These are phyloP conservation scores for Anastrepha ludens DNA, from an alignment of 1,140 invertebrate species.

Conservation along the genomic window DNA sequence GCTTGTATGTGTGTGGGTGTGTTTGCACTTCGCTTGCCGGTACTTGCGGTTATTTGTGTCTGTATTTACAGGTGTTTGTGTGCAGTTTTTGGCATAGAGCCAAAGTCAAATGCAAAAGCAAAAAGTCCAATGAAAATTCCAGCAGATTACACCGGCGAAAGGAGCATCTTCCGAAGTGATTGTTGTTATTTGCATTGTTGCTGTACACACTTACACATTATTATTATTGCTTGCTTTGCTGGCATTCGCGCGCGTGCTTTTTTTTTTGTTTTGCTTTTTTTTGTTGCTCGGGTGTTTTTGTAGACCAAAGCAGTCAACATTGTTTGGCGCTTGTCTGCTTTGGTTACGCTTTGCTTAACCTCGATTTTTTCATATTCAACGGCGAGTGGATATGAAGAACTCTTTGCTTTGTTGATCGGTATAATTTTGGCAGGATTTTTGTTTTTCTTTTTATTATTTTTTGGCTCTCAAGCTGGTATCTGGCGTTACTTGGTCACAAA, in stretches of 20 bases:
- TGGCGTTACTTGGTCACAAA: background rate
- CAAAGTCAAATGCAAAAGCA: conserved; percentile 48
- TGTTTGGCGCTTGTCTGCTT: conserved; percentile 44
- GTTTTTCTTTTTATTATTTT: background rate
- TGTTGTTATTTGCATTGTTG: conserved; percentile 42
- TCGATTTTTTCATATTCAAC: background rate
- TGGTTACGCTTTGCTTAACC: conserved; percentile 41
- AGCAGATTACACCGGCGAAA: conserved; percentile 36
- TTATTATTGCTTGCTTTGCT: conserved; percentile 41
- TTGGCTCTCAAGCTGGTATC: background rate
- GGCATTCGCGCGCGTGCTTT: background rate
- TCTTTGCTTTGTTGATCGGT: background rate
- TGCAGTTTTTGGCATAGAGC: conserved; percentile 36
- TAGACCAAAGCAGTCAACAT: conserved; percentile 39
- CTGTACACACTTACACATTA: conserved; percentile 18
- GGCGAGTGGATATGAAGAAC: background rate
- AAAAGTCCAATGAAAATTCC: conserved; percentile 7
- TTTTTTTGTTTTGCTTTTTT: background rate
- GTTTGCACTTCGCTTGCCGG: background rate
- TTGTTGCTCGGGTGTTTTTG: conserved; percentile 23
- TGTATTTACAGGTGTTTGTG: conserved; percentile 48
- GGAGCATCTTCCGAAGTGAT: background rate
- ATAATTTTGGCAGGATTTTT: conserved; percentile 3
- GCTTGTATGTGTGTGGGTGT: background rate
- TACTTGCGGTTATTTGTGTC: conserved; percentile 50